phyloP scores from a whole-genome alignment of 2,888 invertebrate genomes.

The Leptodirus hochenwartii region DNA sequence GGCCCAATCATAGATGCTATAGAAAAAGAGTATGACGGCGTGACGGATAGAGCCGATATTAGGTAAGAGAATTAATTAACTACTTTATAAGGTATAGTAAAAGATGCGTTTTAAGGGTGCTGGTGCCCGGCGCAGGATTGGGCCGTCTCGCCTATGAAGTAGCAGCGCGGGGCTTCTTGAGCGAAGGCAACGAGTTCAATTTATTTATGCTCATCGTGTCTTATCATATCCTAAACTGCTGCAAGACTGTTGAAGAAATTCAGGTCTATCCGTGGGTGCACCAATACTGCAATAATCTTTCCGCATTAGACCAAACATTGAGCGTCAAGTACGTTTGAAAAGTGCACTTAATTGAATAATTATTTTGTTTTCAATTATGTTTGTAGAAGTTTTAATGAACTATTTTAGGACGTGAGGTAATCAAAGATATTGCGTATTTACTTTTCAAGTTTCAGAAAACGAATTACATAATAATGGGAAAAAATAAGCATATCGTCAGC shows the following conservation, averaged over 20 bases:
- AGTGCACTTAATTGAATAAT: too few species aligned
- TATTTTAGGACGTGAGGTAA: too few species aligned
- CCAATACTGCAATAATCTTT: slow-evolving; percentile 79
- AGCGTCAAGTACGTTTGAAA: slow-evolving; percentile 35
- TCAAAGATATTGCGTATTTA: slow-evolving; percentile 5
- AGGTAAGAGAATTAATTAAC: too few species aligned
- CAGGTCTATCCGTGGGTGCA: slow-evolving; percentile 90
- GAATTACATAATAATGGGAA: too few species aligned
- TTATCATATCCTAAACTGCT: slow-evolving; percentile 87
- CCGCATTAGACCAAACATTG: slow-evolving; percentile 61
- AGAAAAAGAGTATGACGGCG: slow-evolving; percentile 47
- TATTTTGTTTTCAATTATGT: too few species aligned
- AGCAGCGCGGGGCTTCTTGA: slow-evolving; percentile 71
- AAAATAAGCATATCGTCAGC: too few species aligned
- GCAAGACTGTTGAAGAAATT: slow-evolving; percentile 49
- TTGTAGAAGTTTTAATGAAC: too few species aligned
- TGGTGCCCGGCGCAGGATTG: slow-evolving; percentile 94
- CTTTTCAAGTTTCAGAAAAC: too few species aligned
- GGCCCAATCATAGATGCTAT: slow-evolving; percentile 77
- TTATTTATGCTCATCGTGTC: slow-evolving; percentile 95
- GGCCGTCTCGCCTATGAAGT: slow-evolving; percentile 90
- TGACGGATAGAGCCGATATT: too few species aligned
- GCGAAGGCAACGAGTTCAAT: slow-evolving; percentile 96
- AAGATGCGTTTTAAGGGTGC: slow-evolving; percentile 42
- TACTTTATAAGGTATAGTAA: slow-evolving; percentile 41